Evolutionary conservation across 2,888 invertebrate species (phyloP).

Genomic region (Hypsopygia costalis): DNA sequence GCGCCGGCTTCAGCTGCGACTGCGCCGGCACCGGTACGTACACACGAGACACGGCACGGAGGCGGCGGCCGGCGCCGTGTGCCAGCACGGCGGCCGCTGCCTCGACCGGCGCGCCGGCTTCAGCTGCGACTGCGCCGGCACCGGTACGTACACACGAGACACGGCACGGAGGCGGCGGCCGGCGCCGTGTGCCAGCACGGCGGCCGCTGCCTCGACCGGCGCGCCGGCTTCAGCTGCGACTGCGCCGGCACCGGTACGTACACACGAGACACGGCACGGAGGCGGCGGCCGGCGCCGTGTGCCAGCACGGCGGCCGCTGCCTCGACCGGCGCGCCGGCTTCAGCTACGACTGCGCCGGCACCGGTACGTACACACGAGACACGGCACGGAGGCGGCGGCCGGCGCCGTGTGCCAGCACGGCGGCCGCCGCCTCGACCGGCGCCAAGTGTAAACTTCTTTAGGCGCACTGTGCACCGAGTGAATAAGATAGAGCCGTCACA

Average conservation of each 20-base stretch:
- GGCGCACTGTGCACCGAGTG: slow-evolving; percentile 84
- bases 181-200: slow-evolving; percentile 85
- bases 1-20: slow-evolving; percentile 84
- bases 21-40: slow-evolving; percentile 83
- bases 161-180: too few relatives aligned
- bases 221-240: slow-evolving; percentile 84
- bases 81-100: slow-evolving; percentile 87
- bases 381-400: too few relatives aligned
- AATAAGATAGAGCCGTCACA: too few relatives aligned
- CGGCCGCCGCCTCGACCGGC: slow-evolving; percentile 85
- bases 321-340: slow-evolving; percentile 82
- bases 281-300: slow-evolving; percentile 81
- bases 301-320: slow-evolving; percentile 87
- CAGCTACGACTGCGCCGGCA: slow-evolving; percentile 86
- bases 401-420: slow-evolving; percentile 85
- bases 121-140: slow-evolving; percentile 86
- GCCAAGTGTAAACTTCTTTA: too few relatives aligned
- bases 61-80: slow-evolving; percentile 81
- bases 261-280: too few relatives aligned
- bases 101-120: slow-evolving; percentile 82
- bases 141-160: slow-evolving; percentile 79
- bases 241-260: slow-evolving; percentile 83
- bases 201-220: slow-evolving; percentile 85
- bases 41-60: too few relatives aligned
- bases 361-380: too few relatives aligned